A percentile compares a stretch with the other conserved stretches of the same genome.
Conservation (phyloP, 2,113 vertebrate species). For the Diadophis punctatus region DNA sequence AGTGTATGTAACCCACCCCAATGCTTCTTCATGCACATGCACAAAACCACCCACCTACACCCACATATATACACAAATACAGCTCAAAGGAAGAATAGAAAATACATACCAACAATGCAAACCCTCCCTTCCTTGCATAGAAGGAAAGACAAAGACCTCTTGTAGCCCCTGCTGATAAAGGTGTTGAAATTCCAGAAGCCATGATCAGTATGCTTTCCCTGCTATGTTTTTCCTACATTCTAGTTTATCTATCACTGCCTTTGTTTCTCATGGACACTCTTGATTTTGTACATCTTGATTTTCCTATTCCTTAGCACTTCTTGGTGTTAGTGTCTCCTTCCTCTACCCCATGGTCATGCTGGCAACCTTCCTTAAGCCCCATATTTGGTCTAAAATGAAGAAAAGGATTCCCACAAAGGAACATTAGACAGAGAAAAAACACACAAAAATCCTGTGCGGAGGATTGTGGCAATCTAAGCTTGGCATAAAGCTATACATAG, state of each 20-base stretch:
- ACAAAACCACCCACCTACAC: not conserved
- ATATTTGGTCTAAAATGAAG: not conserved
- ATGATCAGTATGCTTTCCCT: not conserved
- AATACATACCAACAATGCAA: not conserved
- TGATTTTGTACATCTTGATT: not conserved
- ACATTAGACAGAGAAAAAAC: not conserved
- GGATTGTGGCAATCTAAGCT: not conserved
- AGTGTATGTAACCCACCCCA: not conserved
- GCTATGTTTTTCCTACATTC: not conserved
- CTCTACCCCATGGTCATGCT: not conserved
- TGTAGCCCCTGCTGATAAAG: not conserved
- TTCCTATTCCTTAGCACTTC: not conserved
- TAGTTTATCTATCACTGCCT: not conserved
- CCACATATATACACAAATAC: not conserved
- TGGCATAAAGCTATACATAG: not conserved
- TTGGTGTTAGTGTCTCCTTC: not conserved
- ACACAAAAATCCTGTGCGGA: not conserved
- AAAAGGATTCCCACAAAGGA: not conserved
- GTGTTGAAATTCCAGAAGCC: not conserved
- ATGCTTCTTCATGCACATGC: not conserved
- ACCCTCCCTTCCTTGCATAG: not conserved
- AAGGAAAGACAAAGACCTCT: not conserved
- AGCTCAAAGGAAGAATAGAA: not conserved
- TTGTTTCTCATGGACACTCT: not conserved
- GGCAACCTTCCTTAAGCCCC: not conserved